A percentile compares a stretch with the other conserved stretches of the same genome.
Evolutionary conservation across 2,888 invertebrate genomes (phyloP).

Genomic region (Eupithecia inturbata): DNA sequence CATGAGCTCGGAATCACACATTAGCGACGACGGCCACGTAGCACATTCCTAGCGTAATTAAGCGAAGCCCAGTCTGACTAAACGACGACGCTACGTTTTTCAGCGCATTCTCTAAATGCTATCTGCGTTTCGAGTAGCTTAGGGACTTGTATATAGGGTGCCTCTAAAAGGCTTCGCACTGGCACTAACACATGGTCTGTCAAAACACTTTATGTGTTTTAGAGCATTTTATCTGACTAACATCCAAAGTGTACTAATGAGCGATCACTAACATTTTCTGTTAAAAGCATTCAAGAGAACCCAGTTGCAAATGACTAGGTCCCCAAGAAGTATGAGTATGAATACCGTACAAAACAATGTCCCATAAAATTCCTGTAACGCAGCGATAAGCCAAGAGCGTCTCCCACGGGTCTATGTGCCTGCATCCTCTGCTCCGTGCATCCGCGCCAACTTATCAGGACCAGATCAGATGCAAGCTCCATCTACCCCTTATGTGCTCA

Average conservation of each 20-base stretch:
- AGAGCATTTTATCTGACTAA: neutral
- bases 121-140: neutral
- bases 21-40: neutral
- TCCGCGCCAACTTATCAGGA: conserved; percentile 4
- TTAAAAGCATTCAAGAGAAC: neutral
- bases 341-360: neutral
- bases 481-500: neutral
- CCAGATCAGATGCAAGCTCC: neutral
- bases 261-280: neutral
- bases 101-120: neutral
- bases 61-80: neutral
- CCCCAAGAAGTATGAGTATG: neutral
- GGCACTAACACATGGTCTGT: neutral
- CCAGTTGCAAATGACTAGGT: neutral
- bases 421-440: conserved; percentile 3
- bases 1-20: neutral
- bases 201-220: neutral
- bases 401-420: conserved; percentile 10
- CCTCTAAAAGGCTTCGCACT: neutral
- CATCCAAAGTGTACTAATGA: neutral
- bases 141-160: neutral
- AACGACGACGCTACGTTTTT: neutral
- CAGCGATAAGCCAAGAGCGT: neutral
- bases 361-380: neutral
- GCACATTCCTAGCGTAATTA: neutral